Base-by-base conservation (phyloP, 2,113 vertebrate species). In the Proteles cristata region DNA sequence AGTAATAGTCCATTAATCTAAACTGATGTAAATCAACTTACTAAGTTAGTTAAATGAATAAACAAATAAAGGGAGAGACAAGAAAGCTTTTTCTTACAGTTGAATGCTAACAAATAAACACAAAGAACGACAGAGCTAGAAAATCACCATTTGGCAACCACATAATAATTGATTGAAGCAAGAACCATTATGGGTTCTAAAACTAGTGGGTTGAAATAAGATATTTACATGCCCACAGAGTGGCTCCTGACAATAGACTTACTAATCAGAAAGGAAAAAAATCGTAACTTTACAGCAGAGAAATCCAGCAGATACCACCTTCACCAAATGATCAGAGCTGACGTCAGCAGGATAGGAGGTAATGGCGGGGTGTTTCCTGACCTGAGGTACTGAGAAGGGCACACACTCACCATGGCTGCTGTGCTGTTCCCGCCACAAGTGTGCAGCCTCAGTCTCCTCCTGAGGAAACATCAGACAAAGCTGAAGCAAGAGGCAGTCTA, bases 41-140 rank as follows among this genome's bases (percentile, higher is more conserved):
- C 39, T 69, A 68, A 71, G 74, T 93, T 93, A 89, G 68, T 63
- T 65, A 91, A 79, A n/a, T 21, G 25, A 90, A 33, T 35, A 58
- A 69, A 63, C 7, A 4, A 35, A 58, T 92, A 71, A 55, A 79
- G 19, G 26, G 8, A 39, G 53, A 79, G 71, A 53, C 77, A 28
- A 5, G 25, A 43, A 50, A 25, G 19, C 61, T 88, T 16, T 55
- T 77, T 58, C 69, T 50, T 68, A 43, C 8, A 65, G 39, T 61
- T 28, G 63, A 80, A 84, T 31, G 50, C 25, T 58, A 68, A 6
- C 10, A 55, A 88, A 73, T 73, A n/a, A 69, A 86, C 12, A 8
- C 4, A 31, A 82, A 77, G 55, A 35, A 31, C 1, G 16, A 25
- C 26, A 48, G n/a, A 63, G 48, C n/a, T 45, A 35, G 68, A 76